Percentiles rank a stretch among this genome's conserved stretches.
phyloP scores from a whole-genome alignment of 2,797 vertebrate species.

The Neoniphon sammara region DNA sequence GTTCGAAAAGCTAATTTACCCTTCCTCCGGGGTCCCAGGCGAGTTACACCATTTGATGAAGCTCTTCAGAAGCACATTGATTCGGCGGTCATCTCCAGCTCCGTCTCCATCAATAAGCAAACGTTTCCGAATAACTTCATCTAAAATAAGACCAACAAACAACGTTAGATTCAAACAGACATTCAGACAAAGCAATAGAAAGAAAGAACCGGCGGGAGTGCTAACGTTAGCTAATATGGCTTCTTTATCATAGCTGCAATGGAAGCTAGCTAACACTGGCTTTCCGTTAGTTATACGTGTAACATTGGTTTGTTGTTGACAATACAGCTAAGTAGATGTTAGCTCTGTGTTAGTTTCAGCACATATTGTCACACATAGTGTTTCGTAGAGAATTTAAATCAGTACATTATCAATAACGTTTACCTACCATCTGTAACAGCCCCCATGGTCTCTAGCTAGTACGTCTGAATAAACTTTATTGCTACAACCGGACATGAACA shows the following conservation, averaged over 20 bases:
- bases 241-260: slow-evolving; percentile 13
- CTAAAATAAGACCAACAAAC: slow-evolving; percentile 61
- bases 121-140: slow-evolving; percentile 96
- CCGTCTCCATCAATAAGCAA: slow-evolving; percentile 98
- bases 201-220: background rate
- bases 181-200: background rate
- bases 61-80: slow-evolving; percentile 95
- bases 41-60: slow-evolving; percentile 98
- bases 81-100: slow-evolving; percentile 95
- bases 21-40: slow-evolving; percentile 90
- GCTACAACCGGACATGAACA: slow-evolving; percentile 45
- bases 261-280: background rate
- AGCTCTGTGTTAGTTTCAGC: background rate
- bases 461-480: slow-evolving; percentile 65
- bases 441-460: slow-evolving; percentile 74
- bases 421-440: slow-evolving; percentile 84
- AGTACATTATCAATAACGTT: background rate
- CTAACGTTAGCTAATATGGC: slow-evolving; percentile 38
- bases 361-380: background rate
- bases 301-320: background rate
- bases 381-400: background rate
- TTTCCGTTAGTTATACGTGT: background rate
- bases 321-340: rapidly evolving
- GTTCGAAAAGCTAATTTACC: slow-evolving; percentile 74
- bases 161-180: background rate